These are phyloP conservation scores for Tokudaia tokunoshimensis DNA, from an alignment of 2,797 vertebrate species.

Conservation along the genomic window DNA sequence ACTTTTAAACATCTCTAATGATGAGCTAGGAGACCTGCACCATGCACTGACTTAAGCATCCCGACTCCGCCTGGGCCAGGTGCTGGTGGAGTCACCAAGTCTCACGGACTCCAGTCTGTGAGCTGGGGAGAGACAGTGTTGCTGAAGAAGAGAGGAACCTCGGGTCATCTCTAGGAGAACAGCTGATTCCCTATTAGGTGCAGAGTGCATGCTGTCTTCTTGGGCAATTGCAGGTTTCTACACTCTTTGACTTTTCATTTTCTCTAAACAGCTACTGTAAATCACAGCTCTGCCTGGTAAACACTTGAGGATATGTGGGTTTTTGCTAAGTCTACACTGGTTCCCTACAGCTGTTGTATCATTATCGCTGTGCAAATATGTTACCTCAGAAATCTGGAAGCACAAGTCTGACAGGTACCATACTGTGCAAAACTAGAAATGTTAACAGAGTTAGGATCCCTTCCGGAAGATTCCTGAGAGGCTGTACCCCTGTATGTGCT, in stretches of 20 bases:
- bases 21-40: slow-evolving; percentile 39
- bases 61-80: not conserved
- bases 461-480: not conserved
- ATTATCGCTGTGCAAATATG: not conserved
- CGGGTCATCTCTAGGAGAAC: not conserved
- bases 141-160: too few relatives aligned
- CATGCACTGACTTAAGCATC: not conserved
- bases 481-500: not conserved
- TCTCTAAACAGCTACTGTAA: not conserved
- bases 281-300: not conserved
- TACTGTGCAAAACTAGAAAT: not conserved
- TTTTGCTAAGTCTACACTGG: not conserved
- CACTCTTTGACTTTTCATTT: not conserved
- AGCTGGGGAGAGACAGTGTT: not conserved
- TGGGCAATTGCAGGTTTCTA: not conserved
- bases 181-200: not conserved
- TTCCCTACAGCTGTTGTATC: not conserved
- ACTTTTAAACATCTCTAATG: slow-evolving; percentile 78
- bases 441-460: not conserved
- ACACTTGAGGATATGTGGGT: not conserved
- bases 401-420: not conserved
- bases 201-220: accelerated
- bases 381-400: not conserved
- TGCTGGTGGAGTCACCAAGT: too few relatives aligned
- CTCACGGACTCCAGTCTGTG: not conserved